A percentile compares a stretch with the other conserved stretches of the same genome.
Conservation (phyloP, 2,888 invertebrate genomes). For the Drosophila pseudotakahashii region DNA sequence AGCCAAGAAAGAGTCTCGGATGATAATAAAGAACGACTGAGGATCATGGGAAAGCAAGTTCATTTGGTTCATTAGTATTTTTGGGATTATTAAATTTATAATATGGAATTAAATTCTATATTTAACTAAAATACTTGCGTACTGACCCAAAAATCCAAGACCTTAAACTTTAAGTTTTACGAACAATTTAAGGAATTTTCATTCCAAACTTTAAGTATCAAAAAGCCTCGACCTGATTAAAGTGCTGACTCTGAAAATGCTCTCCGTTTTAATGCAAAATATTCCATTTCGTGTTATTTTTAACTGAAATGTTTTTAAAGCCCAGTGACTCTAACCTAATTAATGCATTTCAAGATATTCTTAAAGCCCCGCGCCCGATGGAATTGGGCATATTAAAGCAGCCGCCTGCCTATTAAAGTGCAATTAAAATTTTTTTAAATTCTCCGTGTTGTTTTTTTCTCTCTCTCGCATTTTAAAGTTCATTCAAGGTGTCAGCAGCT, state of each 20-base stretch:
- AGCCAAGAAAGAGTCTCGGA: constrained; percentile 5
- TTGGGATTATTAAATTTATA: not conserved
- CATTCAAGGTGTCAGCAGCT: constrained; percentile 76
- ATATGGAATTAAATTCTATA: no score
- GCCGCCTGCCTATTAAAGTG: constrained; percentile 67
- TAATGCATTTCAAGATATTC: constrained; percentile 40
- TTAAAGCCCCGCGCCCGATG: constrained; percentile 5
- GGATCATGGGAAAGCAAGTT: not conserved
- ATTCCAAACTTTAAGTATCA: not conserved
- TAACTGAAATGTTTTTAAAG: constrained; percentile 10
- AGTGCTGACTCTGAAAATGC: not conserved
- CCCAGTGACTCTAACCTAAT: constrained; percentile 46
- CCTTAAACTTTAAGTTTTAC: constrained; percentile 4
- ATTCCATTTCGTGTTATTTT: constrained; percentile 11
- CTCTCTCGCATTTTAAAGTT: constrained; percentile 54
- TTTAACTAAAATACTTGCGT: not conserved
- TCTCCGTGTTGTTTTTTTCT: constrained; percentile 18
- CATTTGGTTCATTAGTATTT: not conserved
- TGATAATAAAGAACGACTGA: constrained; percentile 5
- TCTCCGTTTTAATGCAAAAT: not conserved
- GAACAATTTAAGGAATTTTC: not conserved
- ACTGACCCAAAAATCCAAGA: not conserved
- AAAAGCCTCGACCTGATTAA: not conserved
- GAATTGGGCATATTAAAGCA: constrained; percentile 69
- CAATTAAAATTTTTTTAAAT: constrained; percentile 62